Evolutionary conservation across 2,113 vertebrate genomes (phyloP).

Genomic region (Passer montanus): DNA sequence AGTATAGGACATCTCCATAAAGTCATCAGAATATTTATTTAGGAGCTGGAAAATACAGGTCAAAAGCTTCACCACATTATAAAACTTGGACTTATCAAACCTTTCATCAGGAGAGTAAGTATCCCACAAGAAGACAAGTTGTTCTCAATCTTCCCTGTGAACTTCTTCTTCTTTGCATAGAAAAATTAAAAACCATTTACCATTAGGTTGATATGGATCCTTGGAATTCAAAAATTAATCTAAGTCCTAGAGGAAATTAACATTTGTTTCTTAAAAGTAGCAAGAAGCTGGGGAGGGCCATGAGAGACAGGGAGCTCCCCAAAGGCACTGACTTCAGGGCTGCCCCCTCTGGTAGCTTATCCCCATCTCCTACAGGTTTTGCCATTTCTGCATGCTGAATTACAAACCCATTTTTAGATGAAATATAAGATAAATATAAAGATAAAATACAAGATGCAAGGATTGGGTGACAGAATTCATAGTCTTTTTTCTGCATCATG

Average conservation of each 20-base stretch:
- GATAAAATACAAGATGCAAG: not conserved
- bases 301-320: not conserved
- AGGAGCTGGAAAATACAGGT: not conserved
- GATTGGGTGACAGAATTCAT: not conserved
- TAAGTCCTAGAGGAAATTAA: not conserved
- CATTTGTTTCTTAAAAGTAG: not conserved
- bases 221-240: not conserved
- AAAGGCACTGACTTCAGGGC: not conserved
- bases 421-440: not conserved
- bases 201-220: not conserved
- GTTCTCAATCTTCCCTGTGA: not conserved
- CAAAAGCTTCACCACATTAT: not conserved
- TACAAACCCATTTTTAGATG: not conserved
- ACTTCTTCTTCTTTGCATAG: not conserved
- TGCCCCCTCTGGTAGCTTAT: not conserved
- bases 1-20: not conserved
- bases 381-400: not conserved
- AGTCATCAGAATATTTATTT: not conserved
- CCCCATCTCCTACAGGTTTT: not conserved
- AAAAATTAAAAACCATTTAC: not conserved
- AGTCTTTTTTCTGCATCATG: not conserved
- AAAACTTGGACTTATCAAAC: not conserved
- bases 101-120: not conserved
- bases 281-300: not conserved
- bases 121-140: not conserved